Evolutionary conservation across 2,113 vertebrate genomes (phyloP).

Genomic region (Dicrurus megarhynchus): DNA sequence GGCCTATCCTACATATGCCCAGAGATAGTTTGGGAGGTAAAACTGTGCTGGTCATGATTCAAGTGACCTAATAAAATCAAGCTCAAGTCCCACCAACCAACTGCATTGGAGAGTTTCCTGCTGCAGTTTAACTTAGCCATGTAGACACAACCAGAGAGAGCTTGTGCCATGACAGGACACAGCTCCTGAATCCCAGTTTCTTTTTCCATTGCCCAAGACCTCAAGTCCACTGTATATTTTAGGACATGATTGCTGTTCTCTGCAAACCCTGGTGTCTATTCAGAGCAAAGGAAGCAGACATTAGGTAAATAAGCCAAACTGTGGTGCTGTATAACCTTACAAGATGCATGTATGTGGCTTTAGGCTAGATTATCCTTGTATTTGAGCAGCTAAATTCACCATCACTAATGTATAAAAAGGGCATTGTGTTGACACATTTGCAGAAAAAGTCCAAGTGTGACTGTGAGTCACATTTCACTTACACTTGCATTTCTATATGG

Average conservation of each 20-base stretch:
- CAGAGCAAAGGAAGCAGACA: not conserved
- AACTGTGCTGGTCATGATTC: not conserved
- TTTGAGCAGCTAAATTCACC: not conserved
- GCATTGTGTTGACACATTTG: not conserved
- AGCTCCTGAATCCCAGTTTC: not conserved
- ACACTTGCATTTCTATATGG: not conserved
- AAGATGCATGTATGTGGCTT: not conserved
- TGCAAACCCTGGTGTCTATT: not conserved
- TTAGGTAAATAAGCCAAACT: not conserved
- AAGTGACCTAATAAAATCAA: not conserved
- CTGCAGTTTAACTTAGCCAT: not conserved
- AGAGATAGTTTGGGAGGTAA: not conserved
- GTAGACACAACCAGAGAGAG: not conserved
- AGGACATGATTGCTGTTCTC: not conserved
- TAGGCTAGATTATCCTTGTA: not conserved
- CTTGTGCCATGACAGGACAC: not conserved
- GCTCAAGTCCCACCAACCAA: not conserved
- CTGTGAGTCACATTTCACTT: slow-evolving; percentile 15
- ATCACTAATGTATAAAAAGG: not conserved
- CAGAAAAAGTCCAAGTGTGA: not conserved
- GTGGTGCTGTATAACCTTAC: not conserved
- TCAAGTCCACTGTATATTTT: not conserved
- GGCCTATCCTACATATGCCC: not conserved
- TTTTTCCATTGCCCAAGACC: not conserved
- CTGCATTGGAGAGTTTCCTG: not conserved